A percentile compares a stretch with the other conserved stretches of the same genome.
Conservation (phyloP, 2,888 invertebrate genomes). For the Diadegma fenestrale region DNA sequence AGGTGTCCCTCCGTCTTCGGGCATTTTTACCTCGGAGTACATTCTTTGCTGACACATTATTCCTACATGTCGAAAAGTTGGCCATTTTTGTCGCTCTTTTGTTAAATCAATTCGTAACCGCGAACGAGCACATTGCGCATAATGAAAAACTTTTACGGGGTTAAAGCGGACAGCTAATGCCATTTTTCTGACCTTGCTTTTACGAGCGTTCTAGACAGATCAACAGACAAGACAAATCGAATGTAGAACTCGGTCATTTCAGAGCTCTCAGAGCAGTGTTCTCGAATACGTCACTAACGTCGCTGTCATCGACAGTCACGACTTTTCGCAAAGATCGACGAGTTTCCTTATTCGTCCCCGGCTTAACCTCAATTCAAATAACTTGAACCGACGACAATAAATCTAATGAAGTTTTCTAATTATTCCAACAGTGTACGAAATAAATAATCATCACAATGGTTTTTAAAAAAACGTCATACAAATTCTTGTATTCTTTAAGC, state of each 20-base stretch:
- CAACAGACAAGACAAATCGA: neutral
- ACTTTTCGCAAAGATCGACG: neutral
- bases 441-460: slow-evolving; percentile 42
- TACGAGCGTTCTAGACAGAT: too few relatives aligned
- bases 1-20: neutral
- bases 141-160: slow-evolving; percentile 34
- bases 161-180: slow-evolving; percentile 39
- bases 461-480: slow-evolving; percentile 44
- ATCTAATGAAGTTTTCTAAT: neutral
- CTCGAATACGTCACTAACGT: neutral
- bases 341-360: neutral
- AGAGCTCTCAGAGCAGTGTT: too few relatives aligned
- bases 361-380: neutral
- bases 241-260: neutral
- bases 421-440: neutral
- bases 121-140: slow-evolving; percentile 32
- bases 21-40: neutral
- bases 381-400: neutral
- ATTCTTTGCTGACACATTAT: slow-evolving; percentile 1
- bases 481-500: slow-evolving; percentile 37
- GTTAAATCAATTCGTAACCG: slow-evolving; percentile 4
- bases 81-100: slow-evolving; percentile 15
- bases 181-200: slow-evolving; percentile 33
- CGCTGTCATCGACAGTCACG: neutral
- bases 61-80: slow-evolving; percentile 3